Conservation (phyloP, 2,113 vertebrate species). For the Catagonus wagneri region DNA sequence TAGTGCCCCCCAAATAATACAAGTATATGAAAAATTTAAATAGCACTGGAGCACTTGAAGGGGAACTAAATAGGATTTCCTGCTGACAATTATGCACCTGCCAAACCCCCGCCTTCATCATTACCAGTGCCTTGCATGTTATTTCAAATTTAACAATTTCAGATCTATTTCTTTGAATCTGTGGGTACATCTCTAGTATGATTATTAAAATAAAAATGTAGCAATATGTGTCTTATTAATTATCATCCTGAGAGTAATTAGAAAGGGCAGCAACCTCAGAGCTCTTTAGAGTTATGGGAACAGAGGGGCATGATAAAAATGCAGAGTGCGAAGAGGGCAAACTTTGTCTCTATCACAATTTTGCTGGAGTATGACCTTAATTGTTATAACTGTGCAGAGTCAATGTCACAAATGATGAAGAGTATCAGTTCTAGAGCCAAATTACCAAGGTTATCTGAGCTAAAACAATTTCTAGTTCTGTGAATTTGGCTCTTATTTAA, state of each 20-base stretch:
- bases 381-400: not conserved
- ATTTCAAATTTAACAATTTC: not conserved
- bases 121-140: not conserved
- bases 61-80: not conserved
- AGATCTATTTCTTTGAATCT: not conserved
- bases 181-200: not conserved
- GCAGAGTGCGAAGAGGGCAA: not conserved
- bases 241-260: not conserved
- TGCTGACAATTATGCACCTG: not conserved
- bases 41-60: not conserved
- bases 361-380: not conserved
- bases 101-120: not conserved
- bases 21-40: not conserved
- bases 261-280: not conserved
- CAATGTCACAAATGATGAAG: not conserved
- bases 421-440: not conserved
- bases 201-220: not conserved
- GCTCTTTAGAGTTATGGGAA: not conserved
- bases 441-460: not conserved
- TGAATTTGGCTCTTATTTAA: not conserved
- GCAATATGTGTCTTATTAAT: not conserved
- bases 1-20: not conserved
- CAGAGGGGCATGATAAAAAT: not conserved
- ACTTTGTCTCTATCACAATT: not conserved
- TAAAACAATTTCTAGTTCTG: not conserved